A percentile compares a stretch with the other conserved stretches of the same genome.
Evolutionary conservation across 2,888 invertebrate genomes (phyloP).

Genomic region (Loripinus fragilis): DNA sequence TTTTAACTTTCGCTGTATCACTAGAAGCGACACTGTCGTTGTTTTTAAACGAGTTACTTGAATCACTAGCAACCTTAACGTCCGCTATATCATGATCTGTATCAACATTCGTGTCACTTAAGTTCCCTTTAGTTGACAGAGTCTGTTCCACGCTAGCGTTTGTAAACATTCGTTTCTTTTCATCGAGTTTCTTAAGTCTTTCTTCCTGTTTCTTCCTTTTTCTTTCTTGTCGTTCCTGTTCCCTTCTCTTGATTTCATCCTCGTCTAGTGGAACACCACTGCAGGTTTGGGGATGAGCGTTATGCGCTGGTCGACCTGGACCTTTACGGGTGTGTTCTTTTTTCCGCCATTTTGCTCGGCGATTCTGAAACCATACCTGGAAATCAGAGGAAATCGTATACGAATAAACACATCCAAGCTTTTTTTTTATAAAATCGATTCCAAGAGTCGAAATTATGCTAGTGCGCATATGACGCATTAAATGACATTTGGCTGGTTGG

Average conservation of each 20-base stretch:
- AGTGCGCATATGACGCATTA: too few species aligned
- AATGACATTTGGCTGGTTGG: too few species aligned
- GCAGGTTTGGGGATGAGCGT: conserved; percentile 98
- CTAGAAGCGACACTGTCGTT: background rate
- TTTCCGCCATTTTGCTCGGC: conserved; percentile 99
- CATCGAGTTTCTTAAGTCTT: conserved; percentile 85
- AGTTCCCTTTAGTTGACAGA: background rate
- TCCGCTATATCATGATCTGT: background rate
- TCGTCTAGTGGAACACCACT: conserved; percentile 98
- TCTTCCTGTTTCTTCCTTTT: conserved; percentile 95
- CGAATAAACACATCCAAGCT: too few species aligned
- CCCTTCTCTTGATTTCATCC: conserved; percentile 84
- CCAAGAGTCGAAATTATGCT: too few species aligned
- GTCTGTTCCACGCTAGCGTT: background rate
- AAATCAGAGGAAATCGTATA: too few species aligned
- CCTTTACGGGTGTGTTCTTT: conserved; percentile 99
- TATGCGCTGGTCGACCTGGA: conserved; percentile 98
- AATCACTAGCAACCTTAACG: background rate
- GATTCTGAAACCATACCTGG: conserved; percentile 99
- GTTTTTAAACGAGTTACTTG: background rate
- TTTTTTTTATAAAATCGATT: too few species aligned
- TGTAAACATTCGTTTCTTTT: conserved; percentile 56
- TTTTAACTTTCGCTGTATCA: conserved; percentile 9
- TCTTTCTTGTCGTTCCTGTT: conserved; percentile 81
- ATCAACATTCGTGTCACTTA: too few species aligned